Conservation (phyloP, 2,797 vertebrate species). For the Xiphorhynchus erythropygius region DNA sequence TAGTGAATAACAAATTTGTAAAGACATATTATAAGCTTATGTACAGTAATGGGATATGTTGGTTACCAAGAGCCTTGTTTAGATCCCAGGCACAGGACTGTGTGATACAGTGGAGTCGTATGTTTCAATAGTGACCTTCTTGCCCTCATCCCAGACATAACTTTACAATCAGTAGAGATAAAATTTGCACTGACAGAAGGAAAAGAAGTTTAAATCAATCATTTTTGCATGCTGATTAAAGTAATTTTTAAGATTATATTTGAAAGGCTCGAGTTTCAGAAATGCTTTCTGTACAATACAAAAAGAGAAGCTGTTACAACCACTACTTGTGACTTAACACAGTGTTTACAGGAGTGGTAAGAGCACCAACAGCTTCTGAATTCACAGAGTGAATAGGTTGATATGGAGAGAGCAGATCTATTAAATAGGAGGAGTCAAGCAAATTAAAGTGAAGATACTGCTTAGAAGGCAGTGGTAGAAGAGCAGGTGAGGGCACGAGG, state of each 20-base stretch:
- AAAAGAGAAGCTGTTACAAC: not conserved
- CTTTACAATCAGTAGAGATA: conserved; percentile 24
- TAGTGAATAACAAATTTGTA: not conserved
- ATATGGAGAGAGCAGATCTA: not conserved
- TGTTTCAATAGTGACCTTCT: not conserved
- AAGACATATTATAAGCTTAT: not conserved
- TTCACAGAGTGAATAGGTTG: not conserved
- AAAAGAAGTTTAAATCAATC: not conserved
- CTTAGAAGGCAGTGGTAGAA: not conserved
- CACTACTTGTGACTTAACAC: not conserved
- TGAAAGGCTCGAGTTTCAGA: not conserved
- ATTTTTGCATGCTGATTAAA: conserved; percentile 20
- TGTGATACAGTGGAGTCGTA: not conserved
- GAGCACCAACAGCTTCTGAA: not conserved
- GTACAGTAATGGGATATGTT: not conserved
- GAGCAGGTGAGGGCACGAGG: not conserved
- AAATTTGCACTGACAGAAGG: not conserved
- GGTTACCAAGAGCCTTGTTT: not conserved
- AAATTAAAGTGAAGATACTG: not conserved
- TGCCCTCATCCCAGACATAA: not conserved
- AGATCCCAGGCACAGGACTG: not conserved
- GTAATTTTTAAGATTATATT: conserved; percentile 17
- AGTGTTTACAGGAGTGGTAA: not conserved
- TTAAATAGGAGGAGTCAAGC: not conserved
- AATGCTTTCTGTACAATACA: not conserved